Base-by-base conservation (phyloP, 2,888 invertebrate species). In the Xestia xanthographa region DNA sequence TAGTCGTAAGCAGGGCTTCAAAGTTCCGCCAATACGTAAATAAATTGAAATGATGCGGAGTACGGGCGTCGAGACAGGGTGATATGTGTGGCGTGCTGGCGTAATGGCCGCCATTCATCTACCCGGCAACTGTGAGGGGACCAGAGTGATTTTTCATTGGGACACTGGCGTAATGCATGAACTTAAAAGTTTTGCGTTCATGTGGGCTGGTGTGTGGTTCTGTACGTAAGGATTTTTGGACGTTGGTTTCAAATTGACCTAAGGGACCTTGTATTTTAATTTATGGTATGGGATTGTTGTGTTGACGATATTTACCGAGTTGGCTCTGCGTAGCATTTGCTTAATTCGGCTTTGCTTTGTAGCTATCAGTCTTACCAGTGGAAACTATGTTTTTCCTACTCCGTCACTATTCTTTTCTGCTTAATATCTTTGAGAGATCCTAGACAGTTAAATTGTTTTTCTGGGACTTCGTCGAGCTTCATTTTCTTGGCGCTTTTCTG, bases 11-110 rank as follows among this genome's bases (percentile, higher is more conserved):
- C 26, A 58, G 29, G 29, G 5, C n/a, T n/a, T 8, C 76, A 88
- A 85, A 78, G 76, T 77, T 73, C 66, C 81, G 66, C 69, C 82
- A 53, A 83, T 86, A 76, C 79, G 86, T 86, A 82, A 86, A 87
- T 89, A 87, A 87, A 87, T 87, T 87, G 89, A 86, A 86, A 89
- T 89, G 89, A 89, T 83, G 84, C 81, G 75, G 79, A 84, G 79
- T 82, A 77, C 79, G 75, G 77, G 78, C 76, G 79, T 76, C 74
- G 72, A 75, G 82, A 81, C 83, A 73, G 84, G 76, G 85, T 88
- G 90, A 90, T 90, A 85, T 88, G 89, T 89, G 89, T 87, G 89
- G 89, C 89, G 86, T 88, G 85, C 82, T 84, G 66, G 62, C 77
- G 83, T 88, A 88, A 88, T 88, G 89, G 86, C 58, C 12, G 72